phyloP scores from a whole-genome alignment of 2,888 invertebrate genomes.

The Caenorhabditis japonica region DNA sequence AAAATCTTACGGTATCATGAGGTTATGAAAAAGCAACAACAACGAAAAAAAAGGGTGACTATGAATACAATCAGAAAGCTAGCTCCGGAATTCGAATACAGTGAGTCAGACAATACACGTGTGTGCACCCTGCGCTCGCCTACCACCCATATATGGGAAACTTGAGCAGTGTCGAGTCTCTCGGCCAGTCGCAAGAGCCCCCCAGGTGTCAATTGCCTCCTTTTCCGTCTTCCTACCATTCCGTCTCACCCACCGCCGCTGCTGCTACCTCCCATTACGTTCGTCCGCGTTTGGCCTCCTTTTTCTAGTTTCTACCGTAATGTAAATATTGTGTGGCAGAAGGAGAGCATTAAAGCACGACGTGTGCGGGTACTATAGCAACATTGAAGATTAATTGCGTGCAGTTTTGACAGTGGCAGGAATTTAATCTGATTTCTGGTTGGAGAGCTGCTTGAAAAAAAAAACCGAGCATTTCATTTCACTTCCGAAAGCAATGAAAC shows the following conservation, averaged over 20 bases:
- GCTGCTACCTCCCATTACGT: constrained; percentile 30
- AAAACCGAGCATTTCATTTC: neutral
- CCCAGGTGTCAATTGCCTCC: constrained; percentile 47
- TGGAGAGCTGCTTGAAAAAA: constrained; percentile 3
- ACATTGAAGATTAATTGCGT: constrained; percentile 24
- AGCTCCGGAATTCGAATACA: constrained; percentile 24
- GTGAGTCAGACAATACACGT: constrained; percentile 39
- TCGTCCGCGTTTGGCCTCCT: constrained; percentile 39
- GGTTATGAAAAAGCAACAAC: neutral
- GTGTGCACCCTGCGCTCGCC: constrained; percentile 15
- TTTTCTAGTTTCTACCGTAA: constrained; percentile 56
- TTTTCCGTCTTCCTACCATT: constrained; percentile 7
- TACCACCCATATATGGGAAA: constrained; percentile 37
- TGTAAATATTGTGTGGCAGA: constrained; percentile 46
- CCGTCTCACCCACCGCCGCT: too few species aligned
- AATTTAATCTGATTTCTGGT: constrained; percentile 25
- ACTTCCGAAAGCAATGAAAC: constrained; percentile 2
- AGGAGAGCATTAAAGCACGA: neutral
- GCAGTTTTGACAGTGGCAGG: constrained; percentile 7
- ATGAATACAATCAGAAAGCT: neutral
- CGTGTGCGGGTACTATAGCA: neutral
- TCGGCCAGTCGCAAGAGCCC: constrained; percentile 37
- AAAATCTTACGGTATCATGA: too few species aligned
- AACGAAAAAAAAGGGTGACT: neutral
- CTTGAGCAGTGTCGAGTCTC: constrained; percentile 36